Percentiles rank a stretch among this genome's conserved stretches.
phyloP scores from a whole-genome alignment of 1,140 invertebrate species.

The Leptestheria dahalacensis region DNA sequence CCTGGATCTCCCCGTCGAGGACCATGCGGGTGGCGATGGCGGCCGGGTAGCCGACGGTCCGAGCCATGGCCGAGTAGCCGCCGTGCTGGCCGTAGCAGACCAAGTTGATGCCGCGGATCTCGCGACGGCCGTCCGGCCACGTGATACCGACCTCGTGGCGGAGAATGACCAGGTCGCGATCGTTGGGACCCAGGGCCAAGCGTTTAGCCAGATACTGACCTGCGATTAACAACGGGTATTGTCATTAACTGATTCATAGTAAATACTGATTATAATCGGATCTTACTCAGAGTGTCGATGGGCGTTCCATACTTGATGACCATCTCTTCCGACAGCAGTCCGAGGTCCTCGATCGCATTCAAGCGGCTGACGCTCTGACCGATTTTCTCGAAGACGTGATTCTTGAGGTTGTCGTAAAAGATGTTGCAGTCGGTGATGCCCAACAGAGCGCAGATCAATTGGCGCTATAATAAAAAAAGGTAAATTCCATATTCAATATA shows the following conservation, averaged over 20 bases:
- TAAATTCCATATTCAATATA: constrained; percentile 8
- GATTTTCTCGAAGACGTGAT: constrained; percentile 54
- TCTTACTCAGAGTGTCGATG: constrained; percentile 65
- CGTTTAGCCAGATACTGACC: constrained; percentile 71
- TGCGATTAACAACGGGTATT: not conserved
- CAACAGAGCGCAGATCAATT: constrained; percentile 70
- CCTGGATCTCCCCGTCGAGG: constrained; percentile 89
- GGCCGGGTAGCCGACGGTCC: constrained; percentile 88
- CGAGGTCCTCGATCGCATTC: constrained; percentile 63
- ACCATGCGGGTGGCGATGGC: constrained; percentile 97
- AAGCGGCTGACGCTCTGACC: constrained; percentile 45
- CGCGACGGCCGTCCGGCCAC: constrained; percentile 73
- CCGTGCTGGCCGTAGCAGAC: constrained; percentile 76
- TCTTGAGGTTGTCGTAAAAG: constrained; percentile 83
- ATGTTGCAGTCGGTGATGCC: constrained; percentile 72
- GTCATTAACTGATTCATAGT: not conserved
- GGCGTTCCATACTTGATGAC: constrained; percentile 74
- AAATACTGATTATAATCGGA: not conserved
- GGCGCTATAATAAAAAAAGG: constrained; percentile 39
- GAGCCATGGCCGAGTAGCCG: constrained; percentile 92
- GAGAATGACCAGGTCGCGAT: constrained; percentile 86
- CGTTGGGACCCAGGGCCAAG: constrained; percentile 61
- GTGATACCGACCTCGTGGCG: constrained; percentile 82
- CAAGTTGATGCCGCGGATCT: constrained; percentile 76
- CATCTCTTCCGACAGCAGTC: constrained; percentile 61